These are phyloP conservation scores for Caenorhabditis panamensis DNA, from an alignment of 2,888 invertebrate genomes.

Conservation along the genomic window DNA sequence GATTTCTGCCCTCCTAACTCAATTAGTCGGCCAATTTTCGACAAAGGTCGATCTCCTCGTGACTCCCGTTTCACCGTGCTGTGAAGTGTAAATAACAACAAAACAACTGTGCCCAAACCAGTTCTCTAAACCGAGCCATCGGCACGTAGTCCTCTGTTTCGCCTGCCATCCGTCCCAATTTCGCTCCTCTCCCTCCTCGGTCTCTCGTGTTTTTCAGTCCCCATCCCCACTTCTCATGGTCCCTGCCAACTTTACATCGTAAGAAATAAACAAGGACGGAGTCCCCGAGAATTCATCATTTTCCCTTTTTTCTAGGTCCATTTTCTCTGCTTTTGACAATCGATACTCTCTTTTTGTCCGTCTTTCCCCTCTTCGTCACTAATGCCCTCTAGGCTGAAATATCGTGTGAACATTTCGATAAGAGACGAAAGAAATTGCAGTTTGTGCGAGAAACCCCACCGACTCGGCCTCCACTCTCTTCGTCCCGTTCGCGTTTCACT, in stretches of 20 bases:
- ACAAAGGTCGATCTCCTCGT: constrained; percentile 33
- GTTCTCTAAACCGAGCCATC: constrained; percentile 41
- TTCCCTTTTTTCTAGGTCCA: neutral
- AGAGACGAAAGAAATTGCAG: constrained; percentile 40
- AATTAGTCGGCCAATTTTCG: constrained; percentile 1
- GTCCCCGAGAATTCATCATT: constrained; percentile 15
- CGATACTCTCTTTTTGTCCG: neutral
- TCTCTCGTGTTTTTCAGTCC: constrained; percentile 36
- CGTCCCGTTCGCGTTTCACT: constrained; percentile 13
- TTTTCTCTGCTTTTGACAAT: neutral
- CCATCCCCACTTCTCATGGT: constrained; percentile 29
- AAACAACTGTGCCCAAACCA: constrained; percentile 49
- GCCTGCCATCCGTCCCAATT: constrained; percentile 34
- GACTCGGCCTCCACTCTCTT: constrained; percentile 22
- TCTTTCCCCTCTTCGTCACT: constrained; percentile 11
- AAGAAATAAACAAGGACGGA: constrained; percentile 35
- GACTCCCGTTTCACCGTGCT: constrained; percentile 24
- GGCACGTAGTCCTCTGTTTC: constrained; percentile 41
- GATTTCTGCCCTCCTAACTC: neutral
- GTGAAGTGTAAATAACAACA: constrained; percentile 41
- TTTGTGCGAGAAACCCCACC: constrained; percentile 33
- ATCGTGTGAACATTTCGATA: constrained; percentile 43
- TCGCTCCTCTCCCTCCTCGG: constrained; percentile 6
- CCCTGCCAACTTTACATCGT: constrained; percentile 38
- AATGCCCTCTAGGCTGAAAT: neutral